Evolutionary conservation across 2,113 vertebrate species (phyloP).

Genomic region (Ptilonorhynchus violaceus): DNA sequence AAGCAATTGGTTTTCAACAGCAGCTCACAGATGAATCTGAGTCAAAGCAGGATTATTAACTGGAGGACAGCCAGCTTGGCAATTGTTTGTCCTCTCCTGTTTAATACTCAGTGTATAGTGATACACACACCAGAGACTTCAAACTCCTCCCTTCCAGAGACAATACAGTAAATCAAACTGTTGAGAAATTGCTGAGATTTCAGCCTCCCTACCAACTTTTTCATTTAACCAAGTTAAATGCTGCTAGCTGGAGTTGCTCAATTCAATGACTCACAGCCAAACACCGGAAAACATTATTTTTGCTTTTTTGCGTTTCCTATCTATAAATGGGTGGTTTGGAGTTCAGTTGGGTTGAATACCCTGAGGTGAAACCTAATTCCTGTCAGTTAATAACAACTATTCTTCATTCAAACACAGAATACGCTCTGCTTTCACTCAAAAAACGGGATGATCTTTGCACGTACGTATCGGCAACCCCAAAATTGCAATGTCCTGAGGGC

Average conservation of each 20-base stretch:
- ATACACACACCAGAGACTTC: not conserved
- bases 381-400: not conserved
- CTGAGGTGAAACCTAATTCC: constrained; percentile 6
- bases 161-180: not conserved
- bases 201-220: not conserved
- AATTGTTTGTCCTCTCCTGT: not conserved
- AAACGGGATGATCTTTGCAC: not conserved
- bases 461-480: accelerated
- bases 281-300: not conserved
- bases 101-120: not conserved
- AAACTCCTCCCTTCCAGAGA: not conserved
- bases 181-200: not conserved
- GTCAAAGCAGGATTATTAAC: constrained; percentile 29
- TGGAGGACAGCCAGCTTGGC: constrained; percentile 37
- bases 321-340: not conserved
- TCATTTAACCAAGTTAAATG: not conserved
- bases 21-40: not conserved
- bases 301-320: not conserved
- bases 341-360: not conserved
- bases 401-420: not conserved
- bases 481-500: not conserved
- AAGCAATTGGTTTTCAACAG: constrained; percentile 49
- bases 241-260: not conserved
- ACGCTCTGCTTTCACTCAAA: not conserved
- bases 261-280: not conserved